Base-by-base conservation (phyloP, 2,888 invertebrate genomes). In the Theretra japonica region DNA sequence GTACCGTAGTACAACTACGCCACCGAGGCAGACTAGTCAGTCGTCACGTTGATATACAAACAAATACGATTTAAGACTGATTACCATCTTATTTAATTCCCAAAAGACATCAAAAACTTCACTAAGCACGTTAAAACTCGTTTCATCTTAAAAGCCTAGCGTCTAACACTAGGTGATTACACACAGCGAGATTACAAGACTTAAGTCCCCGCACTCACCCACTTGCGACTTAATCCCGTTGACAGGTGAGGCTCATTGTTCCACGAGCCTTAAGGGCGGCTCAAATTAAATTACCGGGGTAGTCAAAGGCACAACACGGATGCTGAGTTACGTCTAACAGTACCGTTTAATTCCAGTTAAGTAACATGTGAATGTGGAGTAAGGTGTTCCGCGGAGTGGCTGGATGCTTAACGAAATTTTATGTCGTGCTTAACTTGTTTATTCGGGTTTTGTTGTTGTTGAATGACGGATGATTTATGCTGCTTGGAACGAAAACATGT, bases 261-360 rank as follows among this genome's bases (percentile, higher is more conserved):
- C 62, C 69, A 53, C 59, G 25, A 41, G 58, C 72, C 68, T 72
- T 68, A 65, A 50, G 68, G 48, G 50, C 25, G 62, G 70, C 53
- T 41, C 62, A 73, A 73, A 73, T 73, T 72, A 59, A 70, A 73
- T 73, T 68, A 73, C 70, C 68, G 5, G 50, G 17, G 70, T 48
- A 65, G 68, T 73, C 70, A 28, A 68, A 57, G 57, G 68, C 50
- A 48, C 59, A 79, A 79, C 77, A 76, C 77, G 79, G 75, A 76
- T 75, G 72, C 72, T 74, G 60, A 70, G 74, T 60, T 68, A 68
- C 30, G 68, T 5, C 53, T 53, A 73, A 75, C 68, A 68, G 73
- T 74, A 71, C 72, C 73, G 71, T 73, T 74, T 71, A 72, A 75
- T 73, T 75, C 75, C 71, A 70, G 75, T 74, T 48, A 48, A 30